These are phyloP conservation scores for Craterocephalus amniculus DNA, from an alignment of 2,797 vertebrate genomes.

Conservation along the genomic window DNA sequence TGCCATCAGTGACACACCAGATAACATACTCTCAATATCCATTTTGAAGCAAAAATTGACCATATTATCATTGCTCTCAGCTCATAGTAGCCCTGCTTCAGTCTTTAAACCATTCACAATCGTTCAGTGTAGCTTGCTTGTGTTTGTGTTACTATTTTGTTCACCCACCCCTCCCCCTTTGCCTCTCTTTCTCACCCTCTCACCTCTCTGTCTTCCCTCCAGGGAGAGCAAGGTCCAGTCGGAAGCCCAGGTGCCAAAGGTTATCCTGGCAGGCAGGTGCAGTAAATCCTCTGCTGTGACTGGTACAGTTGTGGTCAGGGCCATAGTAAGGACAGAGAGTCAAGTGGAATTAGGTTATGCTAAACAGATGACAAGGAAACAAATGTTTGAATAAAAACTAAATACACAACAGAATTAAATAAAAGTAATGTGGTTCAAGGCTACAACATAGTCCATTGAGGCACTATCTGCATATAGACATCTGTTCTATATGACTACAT, in stretches of 20 bases:
- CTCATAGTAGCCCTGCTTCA: conserved; percentile 8
- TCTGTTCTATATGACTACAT: neutral
- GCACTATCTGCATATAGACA: conserved; percentile 7
- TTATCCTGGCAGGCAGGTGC: conserved; percentile 99
- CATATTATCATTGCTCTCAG: neutral
- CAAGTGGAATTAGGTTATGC: conserved; percentile 57
- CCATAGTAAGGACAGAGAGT: conserved; percentile 53
- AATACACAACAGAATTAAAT: conserved; percentile 10
- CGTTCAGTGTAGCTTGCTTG: conserved; percentile 35
- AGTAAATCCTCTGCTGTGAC: conserved; percentile 93
- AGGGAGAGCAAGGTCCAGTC: conserved; percentile 90
- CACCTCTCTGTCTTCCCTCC: conserved; percentile 65
- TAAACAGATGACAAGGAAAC: conserved; percentile 52
- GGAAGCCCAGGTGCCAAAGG: conserved; percentile 99
- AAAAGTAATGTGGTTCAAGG: neutral
- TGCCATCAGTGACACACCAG: neutral
- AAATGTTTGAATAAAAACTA: conserved; percentile 43
- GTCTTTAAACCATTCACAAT: conserved; percentile 24
- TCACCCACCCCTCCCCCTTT: conserved; percentile 13
- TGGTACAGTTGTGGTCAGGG: conserved; percentile 77
- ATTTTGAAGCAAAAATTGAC: neutral
- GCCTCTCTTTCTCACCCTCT: conserved; percentile 10
- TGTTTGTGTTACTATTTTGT: conserved; percentile 52
- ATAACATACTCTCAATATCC: neutral
- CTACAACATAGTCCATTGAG: neutral